Evolutionary conservation across 35 echinoderm and acorn worm genomes (phyloP), one percentile per base, ranked within the genome.

Genomic region (Anneissia japonica): DNA sequence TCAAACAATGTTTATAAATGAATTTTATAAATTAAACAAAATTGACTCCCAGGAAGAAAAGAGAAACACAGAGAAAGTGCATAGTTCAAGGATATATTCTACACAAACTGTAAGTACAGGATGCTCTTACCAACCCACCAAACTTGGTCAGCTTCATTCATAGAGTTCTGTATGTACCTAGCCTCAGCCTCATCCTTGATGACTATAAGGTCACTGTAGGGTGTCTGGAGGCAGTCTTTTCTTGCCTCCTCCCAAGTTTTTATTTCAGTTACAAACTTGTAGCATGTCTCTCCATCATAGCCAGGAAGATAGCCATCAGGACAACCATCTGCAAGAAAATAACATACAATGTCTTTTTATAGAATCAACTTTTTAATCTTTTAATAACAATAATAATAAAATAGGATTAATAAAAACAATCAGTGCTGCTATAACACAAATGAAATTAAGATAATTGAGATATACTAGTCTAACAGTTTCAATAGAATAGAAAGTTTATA

Each of bases 81-180:
- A 29, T 82, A 23, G 4, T 0, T 17, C 21, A 11, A 35, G 37
- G 0, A 40, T n/a, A 26, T 26, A 0, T 40, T n/a, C 7, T 23
- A 26, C 23, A 40, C 23, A n/a, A 0, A 26, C 19, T 19, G 3
- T 26, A 40, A 82, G 46, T 23, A 28, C 40, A 46, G 19, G n/a
- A 72, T 14, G 26, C 17, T 77, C 86, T 82, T 75, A 97, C 95
- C 95, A 32, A 97, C 87, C 95, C 95, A 97, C 40, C 76, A 93
- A 33, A 40, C 79, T 6, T 88, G 77, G 19, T 40, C 75, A 19
- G 43, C 17, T 32, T 82, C 85, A 5, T 16, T 64, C 19, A 85
- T 91, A 33, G 38, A 88, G 21, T 74, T 40, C 0, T 45, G 37
- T 17, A 97, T 81, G 79, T 87, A 97, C 14, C 73, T 51, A 64